Evolutionary conservation across 2,888 invertebrate species (phyloP), one percentile per base, ranked within the genome.

Genomic region (Parascotia fuliginaria): DNA sequence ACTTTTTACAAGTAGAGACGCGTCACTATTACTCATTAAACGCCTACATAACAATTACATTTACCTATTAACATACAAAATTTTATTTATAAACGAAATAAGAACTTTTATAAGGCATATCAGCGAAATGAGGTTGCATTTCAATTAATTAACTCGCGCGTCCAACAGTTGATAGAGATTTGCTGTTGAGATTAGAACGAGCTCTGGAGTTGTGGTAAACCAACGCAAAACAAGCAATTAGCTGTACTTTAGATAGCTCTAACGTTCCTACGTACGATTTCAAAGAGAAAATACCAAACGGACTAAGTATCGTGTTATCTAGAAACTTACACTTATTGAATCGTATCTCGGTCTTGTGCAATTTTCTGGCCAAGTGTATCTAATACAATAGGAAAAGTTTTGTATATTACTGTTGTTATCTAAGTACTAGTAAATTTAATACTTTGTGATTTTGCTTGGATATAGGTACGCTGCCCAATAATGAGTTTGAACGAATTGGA

Each of bases 341-440:
- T 37, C 39, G 44, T 41, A 51, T 38, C 38, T 28, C 33, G n/a
- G 31, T 37, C 39, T 37, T 37, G 44, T 51, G 43, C 54, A 55
- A 54, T 64, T 50, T 55, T 55, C 46, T 60, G 46, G 42, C 49
- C 45, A 55, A 56, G 56, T 56, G 42, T 24, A n/a, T n/a, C n/a
- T n/a, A 39, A 52, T 44, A 42, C 36, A 42, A 40, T 40, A 45
- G 45, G 36, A 32, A 12, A 32, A 16, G 14, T 33, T 13, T 33
- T 5, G 32, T 12, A 16, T 9, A 24, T 14, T 27, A 24, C 65
- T 89, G 14, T n/a, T 24, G 1, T 24, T 24, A 1, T 24, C 7
- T 7, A n/a, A n/a, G n/a, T n/a, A n/a, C n/a, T n/a, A n/a, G n/a
- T n/a, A n/a, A n/a, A n/a, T n/a, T n/a, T n/a, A n/a, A n/a, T n/a